These are phyloP conservation scores for Himalopsyche phryganea DNA, from an alignment of 1,140 invertebrate species.

Conservation along the genomic window DNA sequence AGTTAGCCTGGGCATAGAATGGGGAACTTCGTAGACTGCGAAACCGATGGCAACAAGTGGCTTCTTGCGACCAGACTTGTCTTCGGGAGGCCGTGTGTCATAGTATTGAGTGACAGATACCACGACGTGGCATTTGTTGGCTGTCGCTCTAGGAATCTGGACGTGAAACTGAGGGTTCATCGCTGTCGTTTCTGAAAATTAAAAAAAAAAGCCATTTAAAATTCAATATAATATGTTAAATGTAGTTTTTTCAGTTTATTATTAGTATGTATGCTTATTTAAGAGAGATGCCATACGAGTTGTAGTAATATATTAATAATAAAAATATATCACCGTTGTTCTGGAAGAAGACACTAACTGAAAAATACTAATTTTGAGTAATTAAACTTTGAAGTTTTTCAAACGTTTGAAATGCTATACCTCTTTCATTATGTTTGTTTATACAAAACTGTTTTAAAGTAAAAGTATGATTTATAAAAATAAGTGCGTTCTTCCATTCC, in stretches of 20 bases:
- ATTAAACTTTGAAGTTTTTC: no score
- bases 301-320: no score
- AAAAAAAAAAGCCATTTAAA: constrained; percentile 4
- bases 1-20: constrained; percentile 58
- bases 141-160: constrained; percentile 60
- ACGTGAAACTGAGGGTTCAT: constrained; percentile 73
- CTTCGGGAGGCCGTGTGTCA: constrained; percentile 48
- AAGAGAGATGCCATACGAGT: no score
- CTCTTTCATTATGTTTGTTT: no score
- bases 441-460: no score
- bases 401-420: no score
- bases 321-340: no score
- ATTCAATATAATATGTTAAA: neutral
- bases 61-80: constrained; percentile 44
- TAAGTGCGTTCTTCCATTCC: no score
- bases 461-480: no score
- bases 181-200: constrained; percentile 58
- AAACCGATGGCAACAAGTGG: constrained; percentile 62
- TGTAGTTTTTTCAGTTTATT: neutral
- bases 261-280: no score
- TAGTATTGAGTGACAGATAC: constrained; percentile 72
- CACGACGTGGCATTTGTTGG: constrained; percentile 67
- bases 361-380: no score
- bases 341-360: no score
- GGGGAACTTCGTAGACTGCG: constrained; percentile 68